Base-by-base conservation (phyloP, 2,797 vertebrate species). In the Prunella strophiata region DNA sequence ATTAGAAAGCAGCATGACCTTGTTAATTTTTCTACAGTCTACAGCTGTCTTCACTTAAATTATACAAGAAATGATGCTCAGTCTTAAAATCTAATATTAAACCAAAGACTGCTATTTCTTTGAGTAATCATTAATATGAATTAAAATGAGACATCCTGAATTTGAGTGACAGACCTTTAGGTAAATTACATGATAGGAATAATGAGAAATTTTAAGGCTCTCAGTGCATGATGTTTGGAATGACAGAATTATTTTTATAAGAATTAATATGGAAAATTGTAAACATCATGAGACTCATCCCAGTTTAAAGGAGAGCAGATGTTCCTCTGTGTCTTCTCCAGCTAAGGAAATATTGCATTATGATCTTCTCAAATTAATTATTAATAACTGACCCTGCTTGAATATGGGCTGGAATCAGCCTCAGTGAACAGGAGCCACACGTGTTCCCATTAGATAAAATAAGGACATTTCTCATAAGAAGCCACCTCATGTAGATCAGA, bases 11-110 rank as follows among this genome's bases (percentile, higher is more conserved):
- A 77, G 30, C 50, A 47, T 91, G 90, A 93, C 84, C 77, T 87
- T 89, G 59, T 70, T 95, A 94, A 85, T 91, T 93, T 93, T 96
- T 85, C 62, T 59, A 1, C 75, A 34, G 36, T 59, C 74, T 93
- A n/a, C 57, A 82, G 51, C 20, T 88, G n/a, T 59, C 50, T 91
- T 93, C 29, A 50, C 27, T 85, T 91, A 89, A 85, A 19, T 85
- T 50, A 23, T 10, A 29, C 0, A 5, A 65, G 54, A 86, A 93
- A 68, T 1, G 0, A 45, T 47, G 15, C 22, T 74, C n/a, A 29
- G 36, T 79, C 61, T 67, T 81, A 61, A 90, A 76, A 78, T 86
- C 36, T 79, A 62, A 36, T 78, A 76, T 66, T 90, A 90, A 95
- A 93, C 42, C 47, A 93, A 94, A 68, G 36, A 70, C n/a, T 1